Evolutionary conservation across 37 sponge, comb jelly and placozoan species (phyloP), one percentile per base, ranked within the genome.

Genomic region (Oscarella lobularis): DNA sequence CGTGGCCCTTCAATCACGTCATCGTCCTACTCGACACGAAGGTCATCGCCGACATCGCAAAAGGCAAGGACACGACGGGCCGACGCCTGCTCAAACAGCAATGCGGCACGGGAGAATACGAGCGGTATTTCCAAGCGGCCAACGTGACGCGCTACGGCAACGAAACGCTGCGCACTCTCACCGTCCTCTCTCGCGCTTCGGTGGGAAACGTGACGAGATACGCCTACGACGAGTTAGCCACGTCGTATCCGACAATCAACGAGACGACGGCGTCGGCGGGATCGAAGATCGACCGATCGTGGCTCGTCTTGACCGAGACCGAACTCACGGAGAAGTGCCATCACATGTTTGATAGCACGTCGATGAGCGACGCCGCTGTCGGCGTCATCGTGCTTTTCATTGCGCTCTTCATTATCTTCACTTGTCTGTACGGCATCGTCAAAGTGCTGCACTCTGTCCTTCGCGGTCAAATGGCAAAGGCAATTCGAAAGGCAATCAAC

Each of bases 1-100:
- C 82, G 41, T 77, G 70, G 5, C 82, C 82, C 6, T 66, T 81
- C 33, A 81, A 76, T 29, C 33, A 81, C 48, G 68, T 5, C n/a
- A 67, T 81, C 40, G 75, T 81, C 39, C 1, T 20, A 9, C 40
- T 81, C 5, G 77, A 81, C 29, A 77, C 67, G 41, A 41, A 37
- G 14, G 39, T 65, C 27, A 77, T 81, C 14, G 41, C 67, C 65
- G 38, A 81, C 32, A 81, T 81, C 40, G 82, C 82, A 20, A 67
- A 67, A 67, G 81, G 73, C 35, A 40, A 72, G 2, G 3, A 33
- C 31, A 3, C 77, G 41, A 66, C 31, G n/a, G 31, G 31, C 31
- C 65, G 55, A 41, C 35, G 75, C 65, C 65, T 54, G 41, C 5
- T 41, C 65, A 33, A n/a, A 66, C 31, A 68, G 6, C 71, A 20